Percentiles rank a stretch among this genome's conserved stretches.
Evolutionary conservation across 2,797 vertebrate species (phyloP).

Genomic region (Poecilia velifera): DNA sequence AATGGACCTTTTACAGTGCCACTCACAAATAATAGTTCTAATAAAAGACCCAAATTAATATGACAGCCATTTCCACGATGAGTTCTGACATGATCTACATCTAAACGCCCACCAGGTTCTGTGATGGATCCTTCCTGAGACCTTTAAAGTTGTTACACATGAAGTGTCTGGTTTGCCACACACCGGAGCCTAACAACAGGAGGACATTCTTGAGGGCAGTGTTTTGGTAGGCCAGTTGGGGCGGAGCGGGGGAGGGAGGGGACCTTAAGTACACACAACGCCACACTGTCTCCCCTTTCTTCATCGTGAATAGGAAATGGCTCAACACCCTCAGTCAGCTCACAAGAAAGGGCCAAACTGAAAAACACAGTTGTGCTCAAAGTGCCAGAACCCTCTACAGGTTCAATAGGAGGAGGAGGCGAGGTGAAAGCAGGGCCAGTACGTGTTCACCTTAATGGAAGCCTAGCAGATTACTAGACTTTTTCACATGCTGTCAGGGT

Average conservation of each 20-base stretch:
- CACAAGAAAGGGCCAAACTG: slow-evolving; percentile 45
- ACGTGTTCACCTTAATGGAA: slow-evolving; percentile 34
- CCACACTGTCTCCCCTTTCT: slow-evolving; percentile 35
- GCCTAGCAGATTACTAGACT: not conserved
- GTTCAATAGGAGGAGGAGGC: not conserved
- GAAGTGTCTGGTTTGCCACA: slow-evolving; percentile 18
- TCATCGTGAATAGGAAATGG: slow-evolving; percentile 40
- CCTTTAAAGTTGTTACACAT: slow-evolving; percentile 16
- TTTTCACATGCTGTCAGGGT: not conserved
- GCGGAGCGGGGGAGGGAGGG: slow-evolving; percentile 5
- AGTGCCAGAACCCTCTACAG: slow-evolving; percentile 17
- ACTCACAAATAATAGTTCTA: not conserved
- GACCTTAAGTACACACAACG: slow-evolving; percentile 48
- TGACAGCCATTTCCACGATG: not conserved
- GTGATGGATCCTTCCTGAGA: not conserved
- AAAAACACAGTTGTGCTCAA: slow-evolving; percentile 19
- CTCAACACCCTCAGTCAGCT: slow-evolving; percentile 55
- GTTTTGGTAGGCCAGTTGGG: slow-evolving; percentile 47
- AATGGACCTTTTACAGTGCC: not conserved
- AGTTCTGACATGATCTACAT: not conserved
- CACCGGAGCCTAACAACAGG: slow-evolving; percentile 28
- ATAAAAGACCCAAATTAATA: not conserved
- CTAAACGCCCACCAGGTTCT: slow-evolving; percentile 6
- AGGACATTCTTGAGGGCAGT: slow-evolving; percentile 37
- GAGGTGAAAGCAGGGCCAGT: slow-evolving; percentile 1